Base-by-base conservation (phyloP, 92 coral and sea anemone genomes). In the Metridium senile region DNA sequence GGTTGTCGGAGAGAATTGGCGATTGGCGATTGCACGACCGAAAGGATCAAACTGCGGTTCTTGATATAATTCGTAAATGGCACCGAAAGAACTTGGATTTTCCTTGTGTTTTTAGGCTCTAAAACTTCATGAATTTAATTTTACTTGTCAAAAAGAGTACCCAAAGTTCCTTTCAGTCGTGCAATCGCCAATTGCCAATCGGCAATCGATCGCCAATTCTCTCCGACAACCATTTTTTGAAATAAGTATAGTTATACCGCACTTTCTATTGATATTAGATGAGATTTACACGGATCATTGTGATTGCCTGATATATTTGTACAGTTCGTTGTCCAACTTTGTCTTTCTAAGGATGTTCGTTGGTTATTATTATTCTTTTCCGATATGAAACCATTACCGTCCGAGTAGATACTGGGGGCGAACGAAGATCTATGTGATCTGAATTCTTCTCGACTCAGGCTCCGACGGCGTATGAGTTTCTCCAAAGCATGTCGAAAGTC, bases 401-500 rank as follows among this genome's bases (percentile, higher is more conserved):
- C 76, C 2, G 71, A 65, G 43, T 26, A 74, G 25, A 79, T 7
- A 58, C 84, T 79, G 18, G 84, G 76, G 0, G 63, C 67, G 66
- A 51, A 67, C 16, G 76, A 68, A 1, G 84, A 79, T 19, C 84
- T 65, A 18, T 79, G 45, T 4, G 75, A 70, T 17, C 84, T 74
- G 58, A 31, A 26, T 6, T 61, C 56, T n/a, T 26, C 52, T 29
- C 62, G 10, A 16, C 77, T 26, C 53, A 27, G 23, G 27, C 30
- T 28, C 22, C 53, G 39, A 26, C 76, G 63, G 28, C 84, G 69
- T 18, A 58, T 21, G 23, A 79, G 32, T 70, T 70, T 79, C 27
- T 33, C 74, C 8, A 79, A 26, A 4, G 84, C 84, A 27, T 71
- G 75, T 58, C 71, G 74, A 32, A 88, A 83, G 78, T 88, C 93